A percentile compares a stretch with the other conserved stretches of the same genome.
Conservation (phyloP, 2,797 vertebrate genomes). For the Orestias chungarensis region DNA sequence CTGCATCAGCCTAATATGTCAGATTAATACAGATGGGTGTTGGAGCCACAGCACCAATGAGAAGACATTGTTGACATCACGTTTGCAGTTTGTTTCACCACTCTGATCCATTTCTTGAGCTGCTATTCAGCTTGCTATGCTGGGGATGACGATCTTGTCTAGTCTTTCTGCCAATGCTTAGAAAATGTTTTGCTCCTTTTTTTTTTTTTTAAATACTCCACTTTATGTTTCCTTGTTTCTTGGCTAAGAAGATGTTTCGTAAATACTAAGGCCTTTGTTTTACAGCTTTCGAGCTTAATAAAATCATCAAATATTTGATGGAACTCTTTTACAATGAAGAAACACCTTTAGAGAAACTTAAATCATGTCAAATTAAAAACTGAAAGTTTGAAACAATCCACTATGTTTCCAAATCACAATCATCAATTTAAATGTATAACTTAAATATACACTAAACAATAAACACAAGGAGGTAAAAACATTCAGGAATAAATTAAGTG, state of each 20-base stretch:
- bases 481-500: slow-evolving; percentile 64
- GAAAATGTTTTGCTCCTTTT: neutral
- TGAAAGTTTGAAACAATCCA: slow-evolving; percentile 12
- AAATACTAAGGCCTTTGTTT: slow-evolving; percentile 32
- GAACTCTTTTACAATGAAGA: slow-evolving; percentile 2
- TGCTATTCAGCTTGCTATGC: slow-evolving; percentile 1
- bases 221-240: slow-evolving; percentile 34
- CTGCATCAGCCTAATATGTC: slow-evolving; percentile 6
- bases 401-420: slow-evolving; percentile 16
- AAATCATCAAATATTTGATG: neutral
- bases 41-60: neutral
- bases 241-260: slow-evolving; percentile 28
- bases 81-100: neutral
- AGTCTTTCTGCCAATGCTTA: slow-evolving; percentile 1
- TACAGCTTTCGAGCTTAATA: slow-evolving; percentile 15
- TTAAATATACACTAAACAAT: slow-evolving; percentile 1
- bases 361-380: slow-evolving; percentile 12
- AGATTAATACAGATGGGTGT: slow-evolving; percentile 3
- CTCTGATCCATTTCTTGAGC: neutral
- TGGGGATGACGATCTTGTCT: neutral
- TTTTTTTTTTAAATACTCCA: slow-evolving; percentile 4
- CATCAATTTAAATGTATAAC: slow-evolving; percentile 32
- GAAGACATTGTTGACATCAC: neutral
- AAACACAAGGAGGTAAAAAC: slow-evolving; percentile 48
- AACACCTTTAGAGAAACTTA: neutral